Evolutionary conservation across 2,113 vertebrate genomes (phyloP).

Genomic region (Melanostigma gelatinosum): DNA sequence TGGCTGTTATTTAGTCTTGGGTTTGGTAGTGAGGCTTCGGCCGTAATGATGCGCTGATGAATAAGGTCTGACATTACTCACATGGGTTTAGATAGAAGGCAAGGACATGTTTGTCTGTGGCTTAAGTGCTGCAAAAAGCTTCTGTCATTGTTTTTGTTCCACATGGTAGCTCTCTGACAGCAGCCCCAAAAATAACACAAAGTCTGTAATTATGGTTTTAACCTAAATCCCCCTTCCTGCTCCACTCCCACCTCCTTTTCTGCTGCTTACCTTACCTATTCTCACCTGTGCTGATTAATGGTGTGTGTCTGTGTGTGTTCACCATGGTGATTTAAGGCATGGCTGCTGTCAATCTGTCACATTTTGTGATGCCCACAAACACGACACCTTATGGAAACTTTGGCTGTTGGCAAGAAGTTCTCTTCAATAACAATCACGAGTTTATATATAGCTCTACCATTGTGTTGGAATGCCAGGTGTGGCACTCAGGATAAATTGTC

Average conservation of each 20-base stretch:
- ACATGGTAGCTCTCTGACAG: conserved; percentile 51
- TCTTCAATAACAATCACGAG: conserved; percentile 26
- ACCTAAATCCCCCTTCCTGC: conserved; percentile 51
- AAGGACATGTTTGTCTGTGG: conserved; percentile 61
- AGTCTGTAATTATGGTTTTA: conserved; percentile 73
- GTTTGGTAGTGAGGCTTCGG: conserved; percentile 25
- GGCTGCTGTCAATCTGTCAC: conserved; percentile 23
- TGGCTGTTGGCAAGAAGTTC: background rate
- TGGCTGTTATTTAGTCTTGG: conserved; percentile 39
- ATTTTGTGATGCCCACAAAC: conserved; percentile 36
- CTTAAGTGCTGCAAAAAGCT: conserved; percentile 44
- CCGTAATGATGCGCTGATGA: conserved; percentile 36
- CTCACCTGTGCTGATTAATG: conserved; percentile 58
- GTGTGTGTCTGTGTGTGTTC: background rate
- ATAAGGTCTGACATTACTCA: conserved; percentile 55
- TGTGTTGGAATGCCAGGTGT: conserved; percentile 46
- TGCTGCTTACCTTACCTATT: conserved; percentile 19
- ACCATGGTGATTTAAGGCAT: conserved; percentile 29
- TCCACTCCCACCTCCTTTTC: conserved; percentile 53
- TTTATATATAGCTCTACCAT: conserved; percentile 58
- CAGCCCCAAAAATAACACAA: conserved; percentile 74
- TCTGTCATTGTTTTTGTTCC: conserved; percentile 68
- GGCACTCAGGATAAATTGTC: conserved; percentile 38
- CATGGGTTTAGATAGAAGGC: conserved; percentile 30
- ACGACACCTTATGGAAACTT: conserved; percentile 27